Conservation (phyloP, 2,797 vertebrate genomes). For the Sebastes cheni region DNA sequence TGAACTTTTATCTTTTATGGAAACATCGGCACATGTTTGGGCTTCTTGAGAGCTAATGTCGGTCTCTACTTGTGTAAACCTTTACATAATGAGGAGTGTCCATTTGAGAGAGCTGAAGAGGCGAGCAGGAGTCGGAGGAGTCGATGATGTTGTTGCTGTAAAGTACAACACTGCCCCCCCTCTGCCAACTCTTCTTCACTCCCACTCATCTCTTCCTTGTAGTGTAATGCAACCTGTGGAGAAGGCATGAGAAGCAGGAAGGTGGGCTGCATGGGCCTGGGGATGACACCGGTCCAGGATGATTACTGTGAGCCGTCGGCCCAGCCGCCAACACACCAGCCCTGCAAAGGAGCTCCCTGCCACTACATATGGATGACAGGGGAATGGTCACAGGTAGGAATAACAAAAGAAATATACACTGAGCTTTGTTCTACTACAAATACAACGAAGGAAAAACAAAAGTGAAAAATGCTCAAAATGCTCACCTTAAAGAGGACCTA, state of each 20-base stretch:
- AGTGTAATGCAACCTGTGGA: conserved; percentile 88
- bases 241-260: conserved; percentile 77
- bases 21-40: conserved; percentile 12
- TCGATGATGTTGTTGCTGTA: background rate
- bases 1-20: conserved; percentile 26
- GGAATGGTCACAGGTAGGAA: conserved; percentile 89
- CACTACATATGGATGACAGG: conserved; percentile 85
- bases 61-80: background rate
- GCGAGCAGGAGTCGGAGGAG: conserved; percentile 4
- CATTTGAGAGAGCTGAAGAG: conserved; percentile 5
- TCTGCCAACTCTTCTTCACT: conserved; percentile 36
- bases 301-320: conserved; percentile 81
- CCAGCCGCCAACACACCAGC: conserved; percentile 77
- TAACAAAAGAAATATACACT: background rate
- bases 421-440: background rate
- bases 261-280: conserved; percentile 82
- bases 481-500: background rate
- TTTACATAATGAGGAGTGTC: background rate
- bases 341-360: conserved; percentile 80
- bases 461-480: background rate
- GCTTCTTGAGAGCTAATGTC: background rate
- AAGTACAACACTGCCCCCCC: conserved; percentile 69
- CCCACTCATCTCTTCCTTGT: background rate
- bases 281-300: conserved; percentile 78
- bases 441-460: background rate